Evolutionary conservation across 2,797 vertebrate genomes (phyloP).

Genomic region (Epinephelus malabaricus): DNA sequence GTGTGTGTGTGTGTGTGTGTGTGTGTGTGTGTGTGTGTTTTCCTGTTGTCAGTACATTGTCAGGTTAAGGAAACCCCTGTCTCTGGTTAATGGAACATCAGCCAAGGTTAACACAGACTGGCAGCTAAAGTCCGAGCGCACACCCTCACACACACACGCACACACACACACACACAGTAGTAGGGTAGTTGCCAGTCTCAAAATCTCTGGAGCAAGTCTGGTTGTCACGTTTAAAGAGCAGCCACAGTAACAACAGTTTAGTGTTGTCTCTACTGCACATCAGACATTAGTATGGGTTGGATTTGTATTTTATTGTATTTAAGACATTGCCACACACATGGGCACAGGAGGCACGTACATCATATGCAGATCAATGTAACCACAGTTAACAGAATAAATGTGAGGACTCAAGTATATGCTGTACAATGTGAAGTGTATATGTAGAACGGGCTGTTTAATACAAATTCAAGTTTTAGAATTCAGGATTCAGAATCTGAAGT

Average conservation of each 20-base stretch:
- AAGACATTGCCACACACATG: not conserved
- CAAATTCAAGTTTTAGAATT: not conserved
- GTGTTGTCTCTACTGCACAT: not conserved
- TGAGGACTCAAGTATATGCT: not conserved
- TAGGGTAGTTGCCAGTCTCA: conserved; percentile 13
- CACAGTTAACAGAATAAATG: not conserved
- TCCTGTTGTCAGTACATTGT: conserved; percentile 55
- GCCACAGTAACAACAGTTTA: not conserved
- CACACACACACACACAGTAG: not conserved
- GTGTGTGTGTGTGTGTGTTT: conserved; percentile 18
- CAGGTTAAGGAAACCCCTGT: conserved; percentile 71
- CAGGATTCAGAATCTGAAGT: not conserved
- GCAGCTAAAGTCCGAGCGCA: conserved; percentile 40
- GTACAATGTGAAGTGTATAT: not conserved
- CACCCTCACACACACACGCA: conserved; percentile 18
- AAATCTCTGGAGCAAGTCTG: conserved; percentile 12
- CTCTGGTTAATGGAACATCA: conserved; percentile 73
- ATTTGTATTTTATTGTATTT: not conserved
- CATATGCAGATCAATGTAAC: not conserved
- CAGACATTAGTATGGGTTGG: not conserved
- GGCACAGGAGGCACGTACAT: not conserved
- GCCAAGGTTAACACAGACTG: conserved; percentile 67
- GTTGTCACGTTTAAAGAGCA: conserved; percentile 20
- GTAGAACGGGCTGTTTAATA: not conserved
- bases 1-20: conserved; percentile 16